Evolutionary conservation across 2,888 invertebrate genomes (phyloP).

Genomic region (Tyria jacobaeae): DNA sequence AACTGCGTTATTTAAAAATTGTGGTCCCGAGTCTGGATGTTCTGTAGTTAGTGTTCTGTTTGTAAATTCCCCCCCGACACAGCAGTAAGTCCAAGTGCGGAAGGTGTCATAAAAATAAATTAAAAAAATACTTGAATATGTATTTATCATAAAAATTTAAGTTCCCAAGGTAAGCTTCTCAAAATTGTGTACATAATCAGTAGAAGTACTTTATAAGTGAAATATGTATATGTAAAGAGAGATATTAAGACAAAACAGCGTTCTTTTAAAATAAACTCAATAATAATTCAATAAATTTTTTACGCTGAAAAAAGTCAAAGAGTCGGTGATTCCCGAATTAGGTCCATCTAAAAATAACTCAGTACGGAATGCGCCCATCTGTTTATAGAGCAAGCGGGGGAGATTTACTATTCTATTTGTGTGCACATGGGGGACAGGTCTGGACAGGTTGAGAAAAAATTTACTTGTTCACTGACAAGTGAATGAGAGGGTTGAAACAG

Average conservation of each 20-base stretch:
- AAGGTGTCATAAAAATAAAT: too few relatives aligned
- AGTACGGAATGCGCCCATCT: constrained; percentile 78
- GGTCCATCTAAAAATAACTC: constrained; percentile 72
- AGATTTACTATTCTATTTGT: constrained; percentile 67
- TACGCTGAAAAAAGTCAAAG: constrained; percentile 48
- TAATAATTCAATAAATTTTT: constrained; percentile 44
- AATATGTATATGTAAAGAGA: too few relatives aligned
- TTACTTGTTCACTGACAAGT: constrained; percentile 43
- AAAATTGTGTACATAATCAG: background rate
- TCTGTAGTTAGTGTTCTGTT: too few relatives aligned
- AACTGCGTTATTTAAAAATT: too few relatives aligned
- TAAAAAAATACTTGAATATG: background rate
- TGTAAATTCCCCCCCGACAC: too few relatives aligned
- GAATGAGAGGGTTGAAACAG: constrained; percentile 48
- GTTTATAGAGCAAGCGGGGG: constrained; percentile 81
- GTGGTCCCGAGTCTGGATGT: too few relatives aligned
- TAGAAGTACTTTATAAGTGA: too few relatives aligned
- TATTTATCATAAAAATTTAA: background rate
- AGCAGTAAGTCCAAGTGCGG: too few relatives aligned
- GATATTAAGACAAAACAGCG: constrained; percentile 9
- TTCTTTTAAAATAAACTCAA: constrained; percentile 27
- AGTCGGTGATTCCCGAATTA: constrained; percentile 75
- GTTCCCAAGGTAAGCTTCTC: background rate
- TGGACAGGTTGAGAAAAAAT: constrained; percentile 68
- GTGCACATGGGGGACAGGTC: constrained; percentile 64